Conservation (phyloP, 2,797 vertebrate species). For the Rhyacichthys aspro region DNA sequence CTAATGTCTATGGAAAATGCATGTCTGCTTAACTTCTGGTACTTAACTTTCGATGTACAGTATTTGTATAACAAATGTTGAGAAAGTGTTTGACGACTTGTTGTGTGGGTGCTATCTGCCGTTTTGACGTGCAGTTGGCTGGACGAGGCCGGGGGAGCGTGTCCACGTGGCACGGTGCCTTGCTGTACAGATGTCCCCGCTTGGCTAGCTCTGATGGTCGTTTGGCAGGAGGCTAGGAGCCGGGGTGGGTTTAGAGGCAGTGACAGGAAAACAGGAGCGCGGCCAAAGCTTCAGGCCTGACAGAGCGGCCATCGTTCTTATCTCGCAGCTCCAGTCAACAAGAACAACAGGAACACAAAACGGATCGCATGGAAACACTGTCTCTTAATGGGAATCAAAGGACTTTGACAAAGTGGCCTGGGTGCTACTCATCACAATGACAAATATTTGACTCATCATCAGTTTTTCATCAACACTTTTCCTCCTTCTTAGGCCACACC, state of each 20-base stretch:
- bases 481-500: no score
- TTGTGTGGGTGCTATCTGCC: constrained; percentile 18
- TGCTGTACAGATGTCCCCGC: constrained; percentile 46
- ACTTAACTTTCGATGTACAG: neutral
- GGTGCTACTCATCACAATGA: no score
- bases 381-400: neutral
- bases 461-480: no score
- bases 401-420: neutral
- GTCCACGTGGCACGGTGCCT: constrained; percentile 28
- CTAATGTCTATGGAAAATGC: no score
- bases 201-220: constrained; percentile 29
- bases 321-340: constrained; percentile 8
- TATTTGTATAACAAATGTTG: neutral
- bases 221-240: constrained; percentile 27
- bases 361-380: neutral
- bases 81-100: constrained; percentile 1
- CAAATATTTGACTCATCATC: no score
- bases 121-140: constrained; percentile 19
- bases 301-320: constrained; percentile 11
- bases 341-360: constrained; percentile 5
- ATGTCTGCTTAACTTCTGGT: no score
- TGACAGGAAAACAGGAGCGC: constrained; percentile 19
- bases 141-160: constrained; percentile 17
- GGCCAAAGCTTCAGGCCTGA: constrained; percentile 25
- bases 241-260: constrained; percentile 12